Base-by-base conservation (phyloP, 2,888 invertebrate species). In the Melanotus villosus region DNA sequence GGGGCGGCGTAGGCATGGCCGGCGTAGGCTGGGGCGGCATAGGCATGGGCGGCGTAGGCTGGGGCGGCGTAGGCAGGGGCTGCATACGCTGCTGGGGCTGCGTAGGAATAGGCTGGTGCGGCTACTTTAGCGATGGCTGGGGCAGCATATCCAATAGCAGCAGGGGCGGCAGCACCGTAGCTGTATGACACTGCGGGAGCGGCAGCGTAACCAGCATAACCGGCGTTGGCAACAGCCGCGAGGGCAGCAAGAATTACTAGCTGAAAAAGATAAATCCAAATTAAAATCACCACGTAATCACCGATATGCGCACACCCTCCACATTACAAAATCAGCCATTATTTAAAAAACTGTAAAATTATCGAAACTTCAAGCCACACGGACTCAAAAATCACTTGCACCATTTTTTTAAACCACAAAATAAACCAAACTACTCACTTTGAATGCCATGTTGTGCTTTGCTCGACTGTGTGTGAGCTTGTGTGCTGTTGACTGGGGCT, bases 51-150 rank as follows among this genome's bases (percentile, higher is more conserved):
- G n/a, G 73, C 74, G 38, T 75, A 73, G 32, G 65, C 65, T 6
- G 76, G 74, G 9, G 71, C 75, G 9, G 71, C 75, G 34, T 74
- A 81, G 83, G 58, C 83, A 80, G 10, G 83, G 47, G 76, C 62
- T n/a, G n/a, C n/a, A n/a, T n/a, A n/a, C n/a, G n/a, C n/a, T n/a
- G n/a, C n/a, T 43, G 71, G 50, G 12, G 73, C 72, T 23, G 73
- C 73, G 58, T 54, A 72, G 54, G 73, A 73, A 7, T 70, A 59
- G 38, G 73, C 47, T 21, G 71, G 59, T 9, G 41, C 52, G n/a
- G 52, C 59, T n/a, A n/a, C n/a, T n/a, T n/a, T n/a, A 38, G 72
- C 73, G n/a, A 70, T 57, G 38, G 72, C 38, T 14, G 70, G 56
- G 16, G 45, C 57, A 9, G 57, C 65, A 12, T 26, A 12, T 21